phyloP scores from a whole-genome alignment of 2,888 invertebrate species.

The Polydrusus pterygomalis region DNA sequence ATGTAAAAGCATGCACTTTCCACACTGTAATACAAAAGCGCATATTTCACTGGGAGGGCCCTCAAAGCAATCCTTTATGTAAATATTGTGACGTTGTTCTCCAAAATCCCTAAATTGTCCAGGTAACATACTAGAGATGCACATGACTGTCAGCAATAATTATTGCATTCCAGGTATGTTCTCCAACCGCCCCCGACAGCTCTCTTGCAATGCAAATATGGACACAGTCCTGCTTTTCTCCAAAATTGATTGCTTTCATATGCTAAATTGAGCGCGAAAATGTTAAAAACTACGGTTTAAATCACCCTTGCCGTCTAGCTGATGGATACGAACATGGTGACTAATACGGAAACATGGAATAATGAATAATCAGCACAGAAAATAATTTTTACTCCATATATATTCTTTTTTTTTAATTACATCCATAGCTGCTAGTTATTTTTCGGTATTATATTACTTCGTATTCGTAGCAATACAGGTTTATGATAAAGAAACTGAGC shows the following conservation, averaged over 20 bases:
- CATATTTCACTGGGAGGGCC: neutral
- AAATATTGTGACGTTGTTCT: neutral
- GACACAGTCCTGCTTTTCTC: constrained; percentile 4
- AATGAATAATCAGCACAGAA: neutral
- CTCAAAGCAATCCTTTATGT: neutral
- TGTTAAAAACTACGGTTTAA: constrained; percentile 13
- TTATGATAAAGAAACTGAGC: no score
- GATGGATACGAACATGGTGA: constrained; percentile 2
- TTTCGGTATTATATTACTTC: no score
- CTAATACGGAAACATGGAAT: constrained; percentile 13
- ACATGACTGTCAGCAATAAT: neutral
- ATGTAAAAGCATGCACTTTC: no score
- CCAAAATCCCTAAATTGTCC: neutral
- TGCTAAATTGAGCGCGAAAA: constrained; percentile 10
- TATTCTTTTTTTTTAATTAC: neutral
- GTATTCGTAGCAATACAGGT: no score
- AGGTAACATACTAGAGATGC: neutral
- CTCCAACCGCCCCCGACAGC: neutral
- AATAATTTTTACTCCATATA: neutral
- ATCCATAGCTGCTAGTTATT: no score
- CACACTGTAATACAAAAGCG: no score
- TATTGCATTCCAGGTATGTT: neutral
- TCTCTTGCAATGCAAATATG: constrained; percentile 4
- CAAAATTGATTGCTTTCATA: constrained; percentile 16
- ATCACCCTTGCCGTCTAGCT: neutral